phyloP scores from a whole-genome alignment of 2,113 vertebrate genomes.

The Heliornis fulica region DNA sequence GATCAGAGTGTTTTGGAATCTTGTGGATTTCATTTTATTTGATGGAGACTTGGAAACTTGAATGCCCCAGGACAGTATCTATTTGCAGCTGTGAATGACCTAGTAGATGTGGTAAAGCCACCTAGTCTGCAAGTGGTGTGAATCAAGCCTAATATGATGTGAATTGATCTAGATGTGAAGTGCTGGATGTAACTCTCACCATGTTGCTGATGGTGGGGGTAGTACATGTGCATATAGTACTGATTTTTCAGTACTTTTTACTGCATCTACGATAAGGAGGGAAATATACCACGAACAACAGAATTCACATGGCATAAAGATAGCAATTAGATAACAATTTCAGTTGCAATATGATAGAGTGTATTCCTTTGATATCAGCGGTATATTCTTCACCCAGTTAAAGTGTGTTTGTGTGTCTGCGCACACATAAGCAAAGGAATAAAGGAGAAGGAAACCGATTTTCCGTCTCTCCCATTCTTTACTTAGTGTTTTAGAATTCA shows the following conservation, averaged over 20 bases:
- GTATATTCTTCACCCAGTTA: not conserved
- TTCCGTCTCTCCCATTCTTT: not conserved
- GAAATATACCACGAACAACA: not conserved
- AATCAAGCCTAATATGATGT: constrained; percentile 1
- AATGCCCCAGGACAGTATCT: not conserved
- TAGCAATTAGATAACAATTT: not conserved
- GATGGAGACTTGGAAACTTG: not conserved
- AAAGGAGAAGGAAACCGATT: not conserved
- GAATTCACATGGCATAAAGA: not conserved
- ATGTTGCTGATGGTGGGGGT: not conserved
- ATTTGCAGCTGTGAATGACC: not conserved
- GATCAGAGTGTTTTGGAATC: not conserved
- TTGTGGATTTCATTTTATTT: not conserved
- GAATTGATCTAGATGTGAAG: not conserved
- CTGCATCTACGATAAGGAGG: not conserved
- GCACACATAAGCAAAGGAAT: fast-evolving
- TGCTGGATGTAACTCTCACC: not conserved
- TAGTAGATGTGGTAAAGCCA: not conserved
- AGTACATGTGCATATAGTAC: not conserved
- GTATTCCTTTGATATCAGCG: not conserved
- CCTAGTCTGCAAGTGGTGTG: not conserved
- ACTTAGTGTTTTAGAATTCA: not conserved
- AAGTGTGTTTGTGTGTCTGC: no score
- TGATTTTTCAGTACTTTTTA: not conserved
- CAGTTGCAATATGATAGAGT: not conserved